A percentile compares a stretch with the other conserved stretches of the same genome.
phyloP scores from a whole-genome alignment of 2,888 invertebrate genomes.

The Lasioglossum pauxillum region DNA sequence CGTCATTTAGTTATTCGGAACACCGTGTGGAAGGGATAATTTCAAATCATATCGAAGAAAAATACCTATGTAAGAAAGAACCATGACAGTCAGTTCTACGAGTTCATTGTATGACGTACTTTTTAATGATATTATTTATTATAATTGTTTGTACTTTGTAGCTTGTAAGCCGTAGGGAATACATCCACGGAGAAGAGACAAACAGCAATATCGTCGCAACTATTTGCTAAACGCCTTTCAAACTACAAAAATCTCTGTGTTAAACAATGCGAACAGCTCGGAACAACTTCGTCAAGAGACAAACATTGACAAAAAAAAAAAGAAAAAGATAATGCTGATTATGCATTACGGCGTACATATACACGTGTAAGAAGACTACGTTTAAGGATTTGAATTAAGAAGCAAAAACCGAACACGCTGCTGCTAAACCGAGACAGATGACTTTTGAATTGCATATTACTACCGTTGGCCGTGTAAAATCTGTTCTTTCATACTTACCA shows the following conservation, averaged over 20 bases:
- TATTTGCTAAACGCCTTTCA: conserved; percentile 41
- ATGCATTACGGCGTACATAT: conserved; percentile 14
- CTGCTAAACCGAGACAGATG: conserved; percentile 29
- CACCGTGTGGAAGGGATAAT: conserved; percentile 13
- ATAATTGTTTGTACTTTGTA: conserved; percentile 57
- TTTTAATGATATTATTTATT: conserved; percentile 57
- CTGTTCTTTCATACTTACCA: conserved; percentile 60
- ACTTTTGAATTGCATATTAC: conserved; percentile 39
- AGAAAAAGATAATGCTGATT: neutral
- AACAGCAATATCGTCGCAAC: conserved; percentile 38
- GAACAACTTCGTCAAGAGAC: neutral
- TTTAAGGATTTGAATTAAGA: conserved; percentile 23
- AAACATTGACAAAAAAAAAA: neutral
- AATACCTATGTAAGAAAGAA: conserved; percentile 32
- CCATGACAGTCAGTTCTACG: conserved; percentile 55
- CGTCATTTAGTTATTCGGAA: conserved; percentile 16
- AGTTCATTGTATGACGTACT: conserved; percentile 39
- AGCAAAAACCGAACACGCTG: conserved; percentile 52
- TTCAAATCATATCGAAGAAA: conserved; percentile 35
- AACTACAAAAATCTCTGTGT: conserved; percentile 23
- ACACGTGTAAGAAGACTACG: neutral
- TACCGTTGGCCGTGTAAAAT: conserved; percentile 50
- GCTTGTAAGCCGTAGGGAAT: conserved; percentile 30
- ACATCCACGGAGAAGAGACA: neutral
- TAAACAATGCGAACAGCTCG: conserved; percentile 13